Percentiles rank a stretch among this genome's conserved stretches.
phyloP scores from a whole-genome alignment of 2,888 invertebrate genomes.

The Himalopsyche japonica region DNA sequence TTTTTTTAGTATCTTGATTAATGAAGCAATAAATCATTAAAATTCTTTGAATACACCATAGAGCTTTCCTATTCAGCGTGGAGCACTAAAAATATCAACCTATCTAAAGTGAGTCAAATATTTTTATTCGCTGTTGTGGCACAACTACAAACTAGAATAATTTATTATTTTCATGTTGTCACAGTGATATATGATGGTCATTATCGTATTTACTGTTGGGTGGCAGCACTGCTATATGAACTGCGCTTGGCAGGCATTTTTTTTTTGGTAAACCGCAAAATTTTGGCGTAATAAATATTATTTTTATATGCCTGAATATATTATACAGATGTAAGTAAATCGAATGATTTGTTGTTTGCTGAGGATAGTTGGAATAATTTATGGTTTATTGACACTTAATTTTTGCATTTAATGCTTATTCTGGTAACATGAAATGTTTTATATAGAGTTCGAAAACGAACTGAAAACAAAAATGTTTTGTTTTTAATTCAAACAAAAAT shows the following conservation, averaged over 20 bases:
- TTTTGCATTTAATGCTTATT: not conserved
- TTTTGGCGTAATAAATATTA: not conserved
- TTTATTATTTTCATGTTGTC: conserved; percentile 39
- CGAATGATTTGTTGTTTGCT: not conserved
- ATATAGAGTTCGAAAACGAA: too few relatives aligned
- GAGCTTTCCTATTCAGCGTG: not conserved
- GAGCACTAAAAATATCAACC: not conserved
- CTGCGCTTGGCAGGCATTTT: not conserved
- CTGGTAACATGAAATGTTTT: too few relatives aligned
- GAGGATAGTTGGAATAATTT: not conserved
- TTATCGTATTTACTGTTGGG: conserved; percentile 34
- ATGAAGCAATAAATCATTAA: not conserved
- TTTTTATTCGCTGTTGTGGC: conserved; percentile 11
- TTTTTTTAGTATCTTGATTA: not conserved
- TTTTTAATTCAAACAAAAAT: too few relatives aligned
- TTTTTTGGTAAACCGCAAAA: not conserved
- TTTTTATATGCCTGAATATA: not conserved
- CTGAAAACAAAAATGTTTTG: too few relatives aligned
- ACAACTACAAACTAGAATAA: conserved; percentile 6
- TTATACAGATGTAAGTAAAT: not conserved
- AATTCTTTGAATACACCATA: not conserved
- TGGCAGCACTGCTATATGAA: conserved; percentile 8
- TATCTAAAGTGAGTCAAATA: not conserved
- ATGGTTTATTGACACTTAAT: not conserved
- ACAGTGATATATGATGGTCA: conserved; percentile 39